A percentile compares a stretch with the other conserved stretches of the same genome.
phyloP scores from a whole-genome alignment of 2,797 vertebrate species.

The Ptychobarbus kaznakovi region DNA sequence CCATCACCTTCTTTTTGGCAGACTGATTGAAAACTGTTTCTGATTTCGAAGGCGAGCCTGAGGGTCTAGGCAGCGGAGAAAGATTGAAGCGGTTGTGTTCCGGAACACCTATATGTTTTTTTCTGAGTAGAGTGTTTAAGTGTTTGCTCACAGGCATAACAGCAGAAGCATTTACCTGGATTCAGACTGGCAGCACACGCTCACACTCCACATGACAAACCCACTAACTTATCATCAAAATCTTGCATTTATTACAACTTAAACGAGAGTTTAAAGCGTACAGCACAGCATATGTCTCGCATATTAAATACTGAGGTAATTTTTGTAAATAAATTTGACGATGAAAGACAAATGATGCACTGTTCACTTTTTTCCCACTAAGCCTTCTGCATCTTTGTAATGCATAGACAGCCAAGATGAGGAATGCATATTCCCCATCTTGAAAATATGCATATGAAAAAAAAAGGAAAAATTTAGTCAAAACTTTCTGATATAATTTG shows the following conservation, averaged over 20 bases:
- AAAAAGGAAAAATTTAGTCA: too few species aligned
- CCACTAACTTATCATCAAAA: not conserved
- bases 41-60: constrained; percentile 36
- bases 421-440: not conserved
- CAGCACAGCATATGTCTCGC: not conserved
- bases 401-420: not conserved
- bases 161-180: constrained; percentile 25
- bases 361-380: not conserved
- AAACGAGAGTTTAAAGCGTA: not conserved
- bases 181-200: not conserved
- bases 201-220: not conserved
- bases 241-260: not conserved
- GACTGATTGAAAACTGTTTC: constrained; percentile 45
- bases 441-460: not conserved
- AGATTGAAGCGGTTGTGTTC: constrained; percentile 37
- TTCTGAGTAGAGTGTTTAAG: not conserved
- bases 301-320: not conserved
- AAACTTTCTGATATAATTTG: not conserved
- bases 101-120: constrained; percentile 25
- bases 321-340: not conserved
- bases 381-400: too few species aligned
- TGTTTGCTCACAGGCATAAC: constrained; percentile 38
- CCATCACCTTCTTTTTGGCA: constrained; percentile 27
- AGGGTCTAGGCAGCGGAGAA: constrained; percentile 23
- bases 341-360: not conserved